Evolutionary conservation across 2,113 vertebrate genomes (phyloP).

Genomic region (Rhinolophus ferrumequinum): DNA sequence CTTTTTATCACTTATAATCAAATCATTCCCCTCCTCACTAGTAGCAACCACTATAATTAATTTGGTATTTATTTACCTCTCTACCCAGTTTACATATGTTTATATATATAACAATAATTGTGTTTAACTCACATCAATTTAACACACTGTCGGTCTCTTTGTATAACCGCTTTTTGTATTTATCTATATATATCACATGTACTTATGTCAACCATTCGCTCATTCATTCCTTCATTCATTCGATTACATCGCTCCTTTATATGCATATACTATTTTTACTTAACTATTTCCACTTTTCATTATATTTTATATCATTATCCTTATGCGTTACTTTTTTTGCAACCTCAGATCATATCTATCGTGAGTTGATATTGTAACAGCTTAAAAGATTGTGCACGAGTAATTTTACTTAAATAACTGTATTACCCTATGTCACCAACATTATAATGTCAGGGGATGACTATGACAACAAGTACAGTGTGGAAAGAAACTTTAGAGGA

Average conservation of each 20-base stretch:
- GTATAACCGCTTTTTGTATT: not conserved
- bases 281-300: constrained; percentile 8
- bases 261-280: not conserved
- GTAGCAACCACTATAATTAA: not conserved
- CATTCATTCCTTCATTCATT: not conserved
- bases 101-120: not conserved
- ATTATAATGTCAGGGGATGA: not conserved
- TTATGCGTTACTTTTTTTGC: not conserved
- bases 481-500: not conserved
- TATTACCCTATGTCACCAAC: not conserved
- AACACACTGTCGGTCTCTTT: not conserved
- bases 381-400: not conserved
- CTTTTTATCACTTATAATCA: not conserved
- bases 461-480: not conserved
- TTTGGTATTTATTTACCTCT: not conserved
- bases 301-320: not conserved
- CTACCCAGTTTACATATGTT: not conserved
- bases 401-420: constrained; percentile 19
- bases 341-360: not conserved
- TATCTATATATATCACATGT: not conserved
- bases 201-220: not conserved
- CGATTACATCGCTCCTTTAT: not conserved
- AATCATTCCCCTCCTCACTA: not conserved
- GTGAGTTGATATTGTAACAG: not conserved
- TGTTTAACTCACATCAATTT: not conserved